These are phyloP conservation scores for Eulithis testata DNA, from an alignment of 2,888 invertebrate species.

Conservation along the genomic window DNA sequence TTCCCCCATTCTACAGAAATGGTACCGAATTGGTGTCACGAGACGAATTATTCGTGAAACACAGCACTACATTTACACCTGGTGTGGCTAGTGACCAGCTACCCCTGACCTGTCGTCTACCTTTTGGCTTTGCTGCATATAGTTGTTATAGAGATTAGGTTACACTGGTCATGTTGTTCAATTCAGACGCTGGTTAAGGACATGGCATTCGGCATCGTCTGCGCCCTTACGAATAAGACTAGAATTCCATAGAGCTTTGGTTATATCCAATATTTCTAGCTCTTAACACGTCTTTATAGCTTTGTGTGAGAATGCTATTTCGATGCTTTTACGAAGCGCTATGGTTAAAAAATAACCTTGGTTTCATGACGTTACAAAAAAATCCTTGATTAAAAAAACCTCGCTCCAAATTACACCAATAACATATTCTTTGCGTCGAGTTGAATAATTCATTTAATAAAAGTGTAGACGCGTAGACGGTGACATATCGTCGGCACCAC, in stretches of 20 bases:
- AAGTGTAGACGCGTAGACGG: constrained; percentile 53
- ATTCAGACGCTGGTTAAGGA: constrained; percentile 54
- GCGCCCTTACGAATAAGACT: constrained; percentile 50
- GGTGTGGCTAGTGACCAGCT: constrained; percentile 47
- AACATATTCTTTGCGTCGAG: constrained; percentile 26
- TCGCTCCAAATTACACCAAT: constrained; percentile 32
- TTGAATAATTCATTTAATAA: constrained; percentile 54
- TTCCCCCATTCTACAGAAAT: constrained; percentile 53
- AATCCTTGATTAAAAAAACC: constrained; percentile 1
- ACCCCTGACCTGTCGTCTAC: constrained; percentile 38
- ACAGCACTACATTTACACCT: constrained; percentile 68
- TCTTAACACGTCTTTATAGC: neutral
- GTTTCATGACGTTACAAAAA: neutral
- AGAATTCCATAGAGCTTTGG: constrained; percentile 55
- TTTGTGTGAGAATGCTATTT: neutral
- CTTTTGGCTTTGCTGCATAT: constrained; percentile 2
- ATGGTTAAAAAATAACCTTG: neutral
- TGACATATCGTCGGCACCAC: constrained; percentile 44
- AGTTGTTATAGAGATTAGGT: constrained; percentile 40
- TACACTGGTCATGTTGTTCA: constrained; percentile 49
- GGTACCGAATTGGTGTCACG: constrained; percentile 55
- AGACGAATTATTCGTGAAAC: constrained; percentile 69
- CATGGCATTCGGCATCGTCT: constrained; percentile 52
- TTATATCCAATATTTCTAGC: constrained; percentile 25
- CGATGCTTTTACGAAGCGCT: neutral